Base-by-base conservation (phyloP, 1,140 invertebrate species). In the Goniozus legneri region DNA sequence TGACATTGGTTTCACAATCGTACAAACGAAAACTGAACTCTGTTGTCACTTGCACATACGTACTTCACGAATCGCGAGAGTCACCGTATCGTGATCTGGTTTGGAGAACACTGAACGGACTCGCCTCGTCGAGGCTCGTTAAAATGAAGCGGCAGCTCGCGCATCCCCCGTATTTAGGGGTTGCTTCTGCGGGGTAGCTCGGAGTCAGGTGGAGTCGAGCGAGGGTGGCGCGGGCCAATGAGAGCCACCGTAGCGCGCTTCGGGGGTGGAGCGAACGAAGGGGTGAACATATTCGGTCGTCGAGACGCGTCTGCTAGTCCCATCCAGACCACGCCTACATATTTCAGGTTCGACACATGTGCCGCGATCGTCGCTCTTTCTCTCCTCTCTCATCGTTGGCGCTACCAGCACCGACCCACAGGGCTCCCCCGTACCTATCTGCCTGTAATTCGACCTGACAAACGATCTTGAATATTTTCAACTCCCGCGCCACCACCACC, bases 291-390 rank as follows among this genome's bases (percentile, higher is more conserved):
- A 76, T 75, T 76, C 74, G 54, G 60, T 66, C 66, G 70, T 69
- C 65, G 71, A 54, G 58, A 64, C 48, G 70, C 71, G 71, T 75
- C 72, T 73, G 72, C 62, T 73, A 67, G 59, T 62, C 58, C 52
- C 53, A 42, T 61, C 52, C 51, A 67, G 62, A 71, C 74, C 74
- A 73, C 74, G 74, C 74, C 74, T 75, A 75, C 73, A 75, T 75
- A 76, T 76, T 76, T 76, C 70, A 74, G 73, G 60, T 74, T 76
- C 73, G 74, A 75, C 74, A 75, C 74, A 75, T 75, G 71, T 75
- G 72, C 57, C 14, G 44, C 52, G 52, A 58, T 55, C 52, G 52
- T 58, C 48, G 56, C 54, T 21, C 8, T 18, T 16, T 16, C 14
- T 10, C 45, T 10, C 24, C 24, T 27, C 10, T 27, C 24, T 10